These are phyloP conservation scores for Villa cingulata DNA, from an alignment of 2,888 invertebrate genomes.

Conservation along the genomic window DNA sequence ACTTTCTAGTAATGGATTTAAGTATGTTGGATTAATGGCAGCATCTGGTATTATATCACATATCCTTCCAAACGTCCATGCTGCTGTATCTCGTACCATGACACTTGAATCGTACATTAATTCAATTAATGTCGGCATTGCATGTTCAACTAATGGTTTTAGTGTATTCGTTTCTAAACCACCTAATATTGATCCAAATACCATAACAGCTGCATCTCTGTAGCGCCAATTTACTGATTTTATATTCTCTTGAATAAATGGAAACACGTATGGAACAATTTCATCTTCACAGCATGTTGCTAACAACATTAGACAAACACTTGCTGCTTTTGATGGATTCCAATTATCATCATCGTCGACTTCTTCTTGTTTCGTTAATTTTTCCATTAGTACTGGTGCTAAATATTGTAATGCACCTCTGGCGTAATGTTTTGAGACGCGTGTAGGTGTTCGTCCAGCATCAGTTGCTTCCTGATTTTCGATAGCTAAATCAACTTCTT, in stretches of 20 bases:
- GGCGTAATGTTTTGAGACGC: slow-evolving; percentile 94
- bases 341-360: slow-evolving; percentile 97
- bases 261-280: slow-evolving; percentile 88
- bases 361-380: slow-evolving; percentile 92
- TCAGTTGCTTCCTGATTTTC: slow-evolving; percentile 91
- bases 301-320: slow-evolving; percentile 94
- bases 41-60: slow-evolving; percentile 94
- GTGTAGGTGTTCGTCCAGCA: slow-evolving; percentile 80
- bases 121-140: slow-evolving; percentile 89
- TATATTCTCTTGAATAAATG: slow-evolving; percentile 92
- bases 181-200: slow-evolving; percentile 88
- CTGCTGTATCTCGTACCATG: slow-evolving; percentile 90
- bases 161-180: slow-evolving; percentile 78
- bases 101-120: slow-evolving; percentile 90
- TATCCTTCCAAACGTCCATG: slow-evolving; percentile 96
- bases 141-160: slow-evolving; percentile 89
- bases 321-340: slow-evolving; percentile 99
- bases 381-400: slow-evolving; percentile 85
- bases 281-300: slow-evolving; percentile 96
- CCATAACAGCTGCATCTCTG: slow-evolving; percentile 96
- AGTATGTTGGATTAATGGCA: slow-evolving; percentile 72
- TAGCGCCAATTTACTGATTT: slow-evolving; percentile 83
- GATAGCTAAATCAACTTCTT: slow-evolving; percentile 90
- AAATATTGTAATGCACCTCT: slow-evolving; percentile 92
- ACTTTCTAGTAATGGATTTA: slow-evolving; percentile 68